Evolutionary conservation across 2,113 vertebrate species (phyloP).

Genomic region (Pterophyllum scalare): DNA sequence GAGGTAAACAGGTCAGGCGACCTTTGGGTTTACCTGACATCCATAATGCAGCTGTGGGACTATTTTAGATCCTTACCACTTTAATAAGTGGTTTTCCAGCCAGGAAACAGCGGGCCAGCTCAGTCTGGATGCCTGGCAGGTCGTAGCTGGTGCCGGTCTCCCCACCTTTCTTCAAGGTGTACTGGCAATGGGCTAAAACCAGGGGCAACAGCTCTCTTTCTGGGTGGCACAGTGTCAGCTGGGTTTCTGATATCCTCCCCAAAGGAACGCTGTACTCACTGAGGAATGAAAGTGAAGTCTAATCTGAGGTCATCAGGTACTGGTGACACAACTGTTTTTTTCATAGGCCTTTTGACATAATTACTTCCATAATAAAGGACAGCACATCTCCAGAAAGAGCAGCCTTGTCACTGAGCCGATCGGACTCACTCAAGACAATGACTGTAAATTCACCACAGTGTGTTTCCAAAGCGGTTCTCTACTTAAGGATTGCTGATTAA

Average conservation of each 20-base stretch:
- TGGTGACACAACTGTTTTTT: background rate
- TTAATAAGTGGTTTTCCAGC: constrained; percentile 78
- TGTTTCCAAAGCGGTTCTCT: no score
- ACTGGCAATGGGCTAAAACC: constrained; percentile 79
- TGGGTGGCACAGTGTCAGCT: constrained; percentile 79
- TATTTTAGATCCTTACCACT: constrained; percentile 50
- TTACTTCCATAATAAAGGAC: no score
- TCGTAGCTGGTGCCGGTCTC: constrained; percentile 70
- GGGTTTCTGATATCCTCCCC: constrained; percentile 71
- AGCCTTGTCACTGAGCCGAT: no score
- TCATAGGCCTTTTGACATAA: background rate
- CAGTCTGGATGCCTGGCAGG: constrained; percentile 67
- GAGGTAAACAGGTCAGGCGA: background rate
- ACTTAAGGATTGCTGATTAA: no score
- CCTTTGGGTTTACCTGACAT: background rate
- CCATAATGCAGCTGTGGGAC: background rate
- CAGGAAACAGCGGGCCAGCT: constrained; percentile 73
- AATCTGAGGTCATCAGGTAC: background rate
- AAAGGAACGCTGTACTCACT: constrained; percentile 75
- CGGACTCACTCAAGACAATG: no score
- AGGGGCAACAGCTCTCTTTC: constrained; percentile 80
- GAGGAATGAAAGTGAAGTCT: background rate
- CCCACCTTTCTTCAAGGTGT: constrained; percentile 75
- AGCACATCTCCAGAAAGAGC: no score
- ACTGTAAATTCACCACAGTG: no score